These are phyloP conservation scores for Bemisia tabaci DNA, from an alignment of 1,140 invertebrate genomes.

Conservation along the genomic window DNA sequence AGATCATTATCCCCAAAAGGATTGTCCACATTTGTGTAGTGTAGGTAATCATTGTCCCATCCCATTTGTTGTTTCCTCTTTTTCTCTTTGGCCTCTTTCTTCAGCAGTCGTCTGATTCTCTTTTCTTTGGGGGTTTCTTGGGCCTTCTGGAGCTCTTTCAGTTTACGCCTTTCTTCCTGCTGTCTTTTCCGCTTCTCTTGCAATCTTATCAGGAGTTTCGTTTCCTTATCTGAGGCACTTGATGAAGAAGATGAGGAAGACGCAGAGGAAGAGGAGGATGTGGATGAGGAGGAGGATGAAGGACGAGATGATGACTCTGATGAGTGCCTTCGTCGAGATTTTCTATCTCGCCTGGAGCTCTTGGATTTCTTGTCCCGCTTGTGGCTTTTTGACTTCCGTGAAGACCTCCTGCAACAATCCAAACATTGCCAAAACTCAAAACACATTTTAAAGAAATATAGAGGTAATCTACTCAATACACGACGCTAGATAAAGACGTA, in stretches of 20 bases:
- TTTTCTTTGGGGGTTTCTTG: constrained; percentile 94
- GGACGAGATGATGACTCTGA: neutral
- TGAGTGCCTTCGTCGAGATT: no score
- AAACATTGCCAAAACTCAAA: no score
- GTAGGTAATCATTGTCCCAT: constrained; percentile 90
- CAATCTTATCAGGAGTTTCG: constrained; percentile 53
- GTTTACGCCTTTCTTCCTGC: constrained; percentile 47
- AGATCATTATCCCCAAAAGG: constrained; percentile 95
- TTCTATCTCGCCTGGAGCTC: neutral
- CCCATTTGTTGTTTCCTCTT: constrained; percentile 81
- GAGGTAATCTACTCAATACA: no score
- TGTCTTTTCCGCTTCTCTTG: constrained; percentile 52
- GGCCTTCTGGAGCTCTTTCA: constrained; percentile 75
- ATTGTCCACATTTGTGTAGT: constrained; percentile 96
- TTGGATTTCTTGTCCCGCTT: neutral
- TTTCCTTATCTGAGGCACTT: constrained; percentile 38
- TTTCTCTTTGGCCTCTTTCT: constrained; percentile 85
- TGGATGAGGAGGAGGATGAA: constrained; percentile 5
- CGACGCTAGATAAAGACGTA: no score
- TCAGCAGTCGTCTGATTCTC: constrained; percentile 63
- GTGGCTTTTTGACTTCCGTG: neutral
- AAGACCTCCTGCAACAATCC: no score
- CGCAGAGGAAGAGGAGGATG: constrained; percentile 10
- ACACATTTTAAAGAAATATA: no score
- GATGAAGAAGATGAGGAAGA: constrained; percentile 16